A percentile compares a stretch with the other conserved stretches of the same genome.
These are phyloP conservation scores for Lacerta bilineata DNA, from an alignment of 2,797 vertebrate species.

Conservation along the genomic window DNA sequence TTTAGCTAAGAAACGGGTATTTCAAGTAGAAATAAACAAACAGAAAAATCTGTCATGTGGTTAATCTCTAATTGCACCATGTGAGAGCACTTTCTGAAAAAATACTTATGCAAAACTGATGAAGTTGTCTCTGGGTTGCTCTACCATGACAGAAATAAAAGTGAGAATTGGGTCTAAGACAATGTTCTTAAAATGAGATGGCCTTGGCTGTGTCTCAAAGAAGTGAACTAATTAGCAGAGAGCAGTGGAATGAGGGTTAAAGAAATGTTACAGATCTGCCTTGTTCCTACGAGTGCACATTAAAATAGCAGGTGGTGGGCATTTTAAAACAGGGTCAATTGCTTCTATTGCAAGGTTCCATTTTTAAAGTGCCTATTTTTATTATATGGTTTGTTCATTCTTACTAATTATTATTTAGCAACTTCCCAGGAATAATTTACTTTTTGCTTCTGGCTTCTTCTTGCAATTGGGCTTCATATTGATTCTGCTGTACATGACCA, in stretches of 20 bases:
- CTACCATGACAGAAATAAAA: slow-evolving; percentile 8
- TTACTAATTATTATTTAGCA: slow-evolving; percentile 59
- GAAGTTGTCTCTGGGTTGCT: background rate
- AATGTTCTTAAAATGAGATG: slow-evolving; percentile 46
- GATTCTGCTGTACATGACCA: background rate
- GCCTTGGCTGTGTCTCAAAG: slow-evolving; percentile 47
- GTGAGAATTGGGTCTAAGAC: slow-evolving; percentile 24
- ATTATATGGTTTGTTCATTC: slow-evolving; percentile 52
- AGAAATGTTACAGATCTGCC: slow-evolving; percentile 23
- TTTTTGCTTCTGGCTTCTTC: slow-evolving; percentile 65
- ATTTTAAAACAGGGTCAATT: slow-evolving; percentile 42
- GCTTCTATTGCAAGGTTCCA: slow-evolving; percentile 45
- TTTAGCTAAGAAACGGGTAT: background rate
- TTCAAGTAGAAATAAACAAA: background rate
- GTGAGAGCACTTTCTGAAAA: slow-evolving; percentile 6
- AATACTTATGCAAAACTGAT: background rate
- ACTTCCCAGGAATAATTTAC: slow-evolving; percentile 66
- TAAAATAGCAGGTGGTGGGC: slow-evolving; percentile 41
- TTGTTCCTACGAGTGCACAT: slow-evolving; percentile 33
- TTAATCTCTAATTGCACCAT: background rate
- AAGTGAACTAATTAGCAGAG: slow-evolving; percentile 36
- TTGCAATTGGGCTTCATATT: slow-evolving; percentile 19
- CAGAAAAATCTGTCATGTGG: background rate
- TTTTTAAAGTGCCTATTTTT: slow-evolving; percentile 59
- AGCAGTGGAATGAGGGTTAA: slow-evolving; percentile 26